Evolutionary conservation across 1,140 invertebrate genomes (phyloP).

Genomic region (Paralvinella palmiformis): DNA sequence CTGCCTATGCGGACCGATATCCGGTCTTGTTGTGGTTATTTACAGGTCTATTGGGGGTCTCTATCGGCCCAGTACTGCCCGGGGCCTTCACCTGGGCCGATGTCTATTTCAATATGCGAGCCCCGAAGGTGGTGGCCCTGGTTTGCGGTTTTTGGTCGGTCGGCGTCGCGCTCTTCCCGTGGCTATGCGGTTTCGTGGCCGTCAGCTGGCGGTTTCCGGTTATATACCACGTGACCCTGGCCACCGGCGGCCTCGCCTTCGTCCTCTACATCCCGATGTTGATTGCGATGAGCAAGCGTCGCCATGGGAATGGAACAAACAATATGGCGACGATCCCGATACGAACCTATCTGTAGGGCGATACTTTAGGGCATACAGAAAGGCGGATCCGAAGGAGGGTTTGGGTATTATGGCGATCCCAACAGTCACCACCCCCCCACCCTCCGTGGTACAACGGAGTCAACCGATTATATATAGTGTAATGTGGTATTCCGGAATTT

Average conservation of each 20-base stretch:
- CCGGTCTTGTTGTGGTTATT: neutral
- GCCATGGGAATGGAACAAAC: too few species aligned
- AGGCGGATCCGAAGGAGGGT: too few species aligned
- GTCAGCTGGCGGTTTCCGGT: neutral
- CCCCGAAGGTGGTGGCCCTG: slow-evolving; percentile 1
- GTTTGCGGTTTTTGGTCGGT: neutral
- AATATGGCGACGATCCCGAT: too few species aligned
- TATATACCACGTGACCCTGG: neutral
- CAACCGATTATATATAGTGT: too few species aligned
- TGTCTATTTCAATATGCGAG: neutral
- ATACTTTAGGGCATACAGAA: too few species aligned
- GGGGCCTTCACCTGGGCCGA: slow-evolving; percentile 10
- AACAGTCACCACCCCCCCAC: too few species aligned
- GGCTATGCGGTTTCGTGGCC: neutral
- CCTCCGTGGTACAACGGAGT: too few species aligned
- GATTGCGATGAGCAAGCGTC: too few species aligned
- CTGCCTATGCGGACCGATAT: neutral
- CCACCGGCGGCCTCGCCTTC: neutral
- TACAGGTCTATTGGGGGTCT: neutral
- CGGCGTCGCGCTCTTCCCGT: neutral
- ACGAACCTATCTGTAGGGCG: too few species aligned
- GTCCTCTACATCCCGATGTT: neutral
- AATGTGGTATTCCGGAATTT: too few species aligned
- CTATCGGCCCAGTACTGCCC: neutral
- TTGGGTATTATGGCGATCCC: too few species aligned